Evolutionary conservation across 2,888 invertebrate genomes (phyloP).

Genomic region (Aricia artaxerxes): DNA sequence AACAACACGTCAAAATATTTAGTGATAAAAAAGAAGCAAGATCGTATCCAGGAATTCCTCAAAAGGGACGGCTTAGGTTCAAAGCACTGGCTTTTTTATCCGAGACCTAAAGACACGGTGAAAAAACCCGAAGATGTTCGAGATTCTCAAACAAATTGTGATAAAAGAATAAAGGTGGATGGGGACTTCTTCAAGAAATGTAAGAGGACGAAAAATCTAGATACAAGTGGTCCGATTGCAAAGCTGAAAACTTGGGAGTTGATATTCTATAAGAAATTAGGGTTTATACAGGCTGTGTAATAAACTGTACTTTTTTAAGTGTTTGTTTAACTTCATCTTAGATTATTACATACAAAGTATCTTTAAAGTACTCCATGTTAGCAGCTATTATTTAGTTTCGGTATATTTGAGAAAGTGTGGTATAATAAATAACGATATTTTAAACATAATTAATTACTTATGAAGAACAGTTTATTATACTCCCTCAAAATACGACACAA

Average conservation of each 20-base stretch:
- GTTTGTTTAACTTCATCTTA: too few relatives aligned
- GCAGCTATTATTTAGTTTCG: too few relatives aligned
- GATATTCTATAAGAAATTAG: constrained; percentile 70
- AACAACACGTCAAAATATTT: constrained; percentile 64
- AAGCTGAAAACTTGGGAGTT: constrained; percentile 74
- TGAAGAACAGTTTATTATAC: too few relatives aligned
- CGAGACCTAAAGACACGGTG: constrained; percentile 47
- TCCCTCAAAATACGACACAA: neutral
- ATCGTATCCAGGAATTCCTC: constrained; percentile 64
- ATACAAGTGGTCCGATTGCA: constrained; percentile 62
- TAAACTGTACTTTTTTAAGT: neutral
- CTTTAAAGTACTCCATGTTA: too few relatives aligned
- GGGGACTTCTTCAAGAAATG: constrained; percentile 68
- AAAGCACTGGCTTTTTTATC: constrained; percentile 70
- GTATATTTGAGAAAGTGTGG: too few relatives aligned
- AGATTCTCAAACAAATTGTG: constrained; percentile 54
- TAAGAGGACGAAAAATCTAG: constrained; percentile 62
- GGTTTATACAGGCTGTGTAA: constrained; percentile 68
- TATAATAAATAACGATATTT: too few relatives aligned
- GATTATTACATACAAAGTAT: too few relatives aligned
- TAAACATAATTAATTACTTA: too few relatives aligned
- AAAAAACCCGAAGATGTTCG: constrained; percentile 42
- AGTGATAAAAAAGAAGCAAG: constrained; percentile 66
- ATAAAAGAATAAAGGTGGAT: constrained; percentile 68
- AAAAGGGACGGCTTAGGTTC: constrained; percentile 70